A percentile compares a stretch with the other conserved stretches of the same genome.
Conservation (phyloP, 1,140 invertebrate genomes). For the Drosophila cardini region DNA sequence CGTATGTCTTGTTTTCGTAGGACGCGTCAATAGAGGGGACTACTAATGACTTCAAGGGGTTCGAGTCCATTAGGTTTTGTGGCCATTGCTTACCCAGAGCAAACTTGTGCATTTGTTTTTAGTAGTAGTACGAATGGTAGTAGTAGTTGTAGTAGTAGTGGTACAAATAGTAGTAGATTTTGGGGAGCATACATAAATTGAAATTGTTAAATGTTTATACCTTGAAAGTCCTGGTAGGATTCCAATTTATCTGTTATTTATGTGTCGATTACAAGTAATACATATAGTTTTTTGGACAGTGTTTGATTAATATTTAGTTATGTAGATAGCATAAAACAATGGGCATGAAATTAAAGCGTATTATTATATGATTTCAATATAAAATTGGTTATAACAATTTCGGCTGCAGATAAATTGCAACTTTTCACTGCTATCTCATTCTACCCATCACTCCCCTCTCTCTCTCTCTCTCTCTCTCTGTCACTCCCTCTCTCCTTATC, state of each 20-base stretch:
- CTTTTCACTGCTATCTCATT: conserved; percentile 30
- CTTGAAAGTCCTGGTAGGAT: conserved; percentile 85
- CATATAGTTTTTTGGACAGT: conserved; percentile 35
- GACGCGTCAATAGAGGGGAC: conserved; percentile 28
- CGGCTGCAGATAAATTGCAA: conserved; percentile 57
- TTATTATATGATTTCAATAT: conserved; percentile 73
- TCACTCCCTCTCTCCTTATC: neutral
- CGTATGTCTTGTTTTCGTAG: conserved; percentile 6
- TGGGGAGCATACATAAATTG: conserved; percentile 55
- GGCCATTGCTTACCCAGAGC: conserved; percentile 60
- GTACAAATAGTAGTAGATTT: conserved; percentile 13
- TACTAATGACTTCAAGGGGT: conserved; percentile 73
- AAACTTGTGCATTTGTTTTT: conserved; percentile 53
- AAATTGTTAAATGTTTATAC: conserved; percentile 83
- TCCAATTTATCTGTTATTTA: conserved; percentile 85
- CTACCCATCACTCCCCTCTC: neutral
- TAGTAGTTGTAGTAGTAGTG: conserved; percentile 1
- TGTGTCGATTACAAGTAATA: conserved; percentile 69
- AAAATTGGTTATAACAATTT: neutral
- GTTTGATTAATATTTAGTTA: conserved; percentile 31
- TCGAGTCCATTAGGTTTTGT: conserved; percentile 74
- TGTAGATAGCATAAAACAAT: conserved; percentile 56
- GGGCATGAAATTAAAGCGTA: conserved; percentile 71
- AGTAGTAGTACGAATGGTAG: conserved; percentile 8
- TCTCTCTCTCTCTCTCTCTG: neutral